Conservation (phyloP, 2,797 vertebrate species). For the Galaxias olidus region DNA sequence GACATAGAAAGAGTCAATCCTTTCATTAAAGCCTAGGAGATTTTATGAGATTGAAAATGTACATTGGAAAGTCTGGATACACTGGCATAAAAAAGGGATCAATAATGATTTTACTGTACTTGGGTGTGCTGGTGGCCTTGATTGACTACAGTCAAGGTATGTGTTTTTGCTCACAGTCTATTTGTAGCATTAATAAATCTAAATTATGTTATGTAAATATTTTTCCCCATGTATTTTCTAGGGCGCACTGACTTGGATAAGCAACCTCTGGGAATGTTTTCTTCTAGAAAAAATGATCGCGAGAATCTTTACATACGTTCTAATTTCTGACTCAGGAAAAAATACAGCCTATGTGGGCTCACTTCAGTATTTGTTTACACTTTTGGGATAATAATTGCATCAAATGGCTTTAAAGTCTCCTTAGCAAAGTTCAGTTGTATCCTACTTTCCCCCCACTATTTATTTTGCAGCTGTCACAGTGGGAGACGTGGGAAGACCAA, state of each 20-base stretch:
- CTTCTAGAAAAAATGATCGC: too few relatives aligned
- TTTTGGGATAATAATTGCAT: not conserved
- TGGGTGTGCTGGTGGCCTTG: slow-evolving; percentile 38
- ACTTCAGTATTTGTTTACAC: too few relatives aligned
- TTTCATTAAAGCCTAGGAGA: slow-evolving; percentile 14
- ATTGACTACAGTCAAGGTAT: slow-evolving; percentile 62
- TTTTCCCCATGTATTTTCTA: not conserved
- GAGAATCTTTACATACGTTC: too few relatives aligned
- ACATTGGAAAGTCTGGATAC: not conserved
- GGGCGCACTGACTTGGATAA: too few relatives aligned
- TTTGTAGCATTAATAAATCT: not conserved
- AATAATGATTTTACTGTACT: slow-evolving; percentile 38
- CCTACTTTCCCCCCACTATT: not conserved
- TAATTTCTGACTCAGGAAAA: too few relatives aligned
- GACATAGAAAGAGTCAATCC: not conserved
- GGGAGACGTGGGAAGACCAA: slow-evolving; percentile 8
- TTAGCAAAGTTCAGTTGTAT: not conserved
- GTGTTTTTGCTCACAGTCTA: slow-evolving; percentile 3
- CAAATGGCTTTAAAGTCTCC: too few relatives aligned
- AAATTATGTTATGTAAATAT: not conserved
- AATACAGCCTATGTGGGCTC: too few relatives aligned
- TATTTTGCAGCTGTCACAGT: slow-evolving; percentile 33
- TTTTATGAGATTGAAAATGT: not conserved
- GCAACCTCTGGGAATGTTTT: too few relatives aligned
- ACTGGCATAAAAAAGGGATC: slow-evolving; percentile 45